Evolutionary conservation across 2,888 invertebrate genomes (phyloP), one percentile per base, ranked within the genome.

Genomic region (Campopleginae sp.): DNA sequence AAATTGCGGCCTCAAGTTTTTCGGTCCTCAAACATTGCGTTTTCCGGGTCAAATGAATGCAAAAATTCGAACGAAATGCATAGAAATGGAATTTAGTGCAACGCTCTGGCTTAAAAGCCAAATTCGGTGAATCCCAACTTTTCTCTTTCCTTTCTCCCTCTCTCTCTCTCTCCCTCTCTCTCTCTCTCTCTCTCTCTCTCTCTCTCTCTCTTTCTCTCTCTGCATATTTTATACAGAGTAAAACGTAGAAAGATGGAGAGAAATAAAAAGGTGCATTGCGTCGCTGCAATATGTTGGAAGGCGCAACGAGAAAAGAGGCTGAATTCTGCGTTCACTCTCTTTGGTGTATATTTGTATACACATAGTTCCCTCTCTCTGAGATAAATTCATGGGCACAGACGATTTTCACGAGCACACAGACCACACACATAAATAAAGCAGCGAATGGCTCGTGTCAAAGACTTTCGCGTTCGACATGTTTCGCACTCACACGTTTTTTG

Each of bases 331-430:
- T 31, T 79, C 63, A 54, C 44, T 54, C 17, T 58, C 10, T 58
- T 19, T 58, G n/a, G n/a, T n/a, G n/a, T n/a, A n/a, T n/a, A n/a
- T n/a, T 7, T 58, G 2, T 31, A 31, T 75, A 63, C 42, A 19
- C 19, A 51, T 51, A 6, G 54, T 23, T 54, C 23, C 54, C 23
- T 54, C 44, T 63, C 63, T 63, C 74, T 83, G 76, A 86, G 85
- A 88, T 88, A 88, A 88, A 88, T 88, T 87, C 88, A 88, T 85
- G 88, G 87, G 87, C 31, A 74, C 80, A 65, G 85, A 85, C 85
- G 81, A 85, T 86, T 82, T 85, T 82, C 72, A 31, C 58, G 70
- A 70, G 70, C 70, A 61, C 19, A 42, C 58, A 80, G 3, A 51
- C 7, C 48, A 48, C 81, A 72, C 79, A 82, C 80, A 81, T 75